phyloP scores from a whole-genome alignment of 2,113 vertebrate genomes.

The Phocoena sinus region DNA sequence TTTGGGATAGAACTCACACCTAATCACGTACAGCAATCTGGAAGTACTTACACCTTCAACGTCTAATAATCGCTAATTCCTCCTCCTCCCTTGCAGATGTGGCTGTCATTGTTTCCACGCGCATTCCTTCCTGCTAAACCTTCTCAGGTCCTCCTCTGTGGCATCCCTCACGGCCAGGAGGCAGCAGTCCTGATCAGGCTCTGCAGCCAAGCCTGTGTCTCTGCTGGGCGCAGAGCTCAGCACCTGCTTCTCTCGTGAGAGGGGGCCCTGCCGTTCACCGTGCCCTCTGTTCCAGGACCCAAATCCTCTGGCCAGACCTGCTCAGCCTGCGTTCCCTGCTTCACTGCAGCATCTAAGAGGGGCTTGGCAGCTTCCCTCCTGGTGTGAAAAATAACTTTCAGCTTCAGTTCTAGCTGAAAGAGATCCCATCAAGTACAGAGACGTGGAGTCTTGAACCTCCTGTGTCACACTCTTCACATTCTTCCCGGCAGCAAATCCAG shows the following conservation, averaged over 20 bases:
- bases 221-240: not conserved
- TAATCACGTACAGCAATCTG: constrained; percentile 24
- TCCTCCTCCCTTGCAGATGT: not conserved
- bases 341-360: not conserved
- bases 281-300: not conserved
- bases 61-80: not conserved
- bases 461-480: not conserved
- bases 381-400: not conserved
- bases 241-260: not conserved
- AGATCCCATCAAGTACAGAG: not conserved
- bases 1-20: constrained; percentile 22
- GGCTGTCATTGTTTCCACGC: not conserved
- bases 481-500: too few species aligned
- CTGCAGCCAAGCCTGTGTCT: not conserved
- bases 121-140: not conserved
- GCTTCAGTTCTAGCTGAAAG: not conserved
- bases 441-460: not conserved
- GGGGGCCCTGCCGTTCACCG: too few species aligned
- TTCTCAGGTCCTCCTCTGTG: not conserved
- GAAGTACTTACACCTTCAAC: not conserved
- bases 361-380: not conserved
- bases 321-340: not conserved
- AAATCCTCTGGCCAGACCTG: not conserved
- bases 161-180: not conserved
- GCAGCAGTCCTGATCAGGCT: not conserved